Conservation (phyloP, 2,797 vertebrate genomes). For the Periparus ater region DNA sequence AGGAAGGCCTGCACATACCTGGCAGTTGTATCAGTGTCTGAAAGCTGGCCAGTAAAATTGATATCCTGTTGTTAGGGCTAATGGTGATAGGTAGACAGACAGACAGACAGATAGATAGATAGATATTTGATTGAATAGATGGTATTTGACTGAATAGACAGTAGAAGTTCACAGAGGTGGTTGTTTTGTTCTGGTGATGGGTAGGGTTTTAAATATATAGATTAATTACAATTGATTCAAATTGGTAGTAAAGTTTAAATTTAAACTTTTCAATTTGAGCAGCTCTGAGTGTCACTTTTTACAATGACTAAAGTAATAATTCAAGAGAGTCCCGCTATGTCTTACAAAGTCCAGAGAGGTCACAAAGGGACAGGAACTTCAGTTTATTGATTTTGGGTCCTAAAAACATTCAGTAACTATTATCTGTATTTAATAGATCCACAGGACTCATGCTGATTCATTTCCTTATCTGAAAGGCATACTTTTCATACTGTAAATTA, state of each 20-base stretch:
- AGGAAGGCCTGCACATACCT: not conserved
- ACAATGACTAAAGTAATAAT: not conserved
- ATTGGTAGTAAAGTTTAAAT: not conserved
- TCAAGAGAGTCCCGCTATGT: not conserved
- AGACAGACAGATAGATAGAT: not conserved
- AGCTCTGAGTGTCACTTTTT: not conserved
- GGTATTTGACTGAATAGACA: not conserved
- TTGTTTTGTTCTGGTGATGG: not conserved
- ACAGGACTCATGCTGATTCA: not conserved
- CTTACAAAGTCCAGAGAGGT: not conserved
- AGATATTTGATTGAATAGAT: not conserved
- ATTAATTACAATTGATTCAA: not conserved
- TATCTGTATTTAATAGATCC: conserved; percentile 15
- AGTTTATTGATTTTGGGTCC: not conserved
- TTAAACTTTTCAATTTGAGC: not conserved
- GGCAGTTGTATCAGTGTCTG: not conserved
- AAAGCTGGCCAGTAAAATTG: not conserved
- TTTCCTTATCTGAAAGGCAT: not conserved
- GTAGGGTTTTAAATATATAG: not conserved
- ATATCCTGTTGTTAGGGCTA: not conserved
- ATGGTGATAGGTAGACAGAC: not conserved
- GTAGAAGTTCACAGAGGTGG: not conserved
- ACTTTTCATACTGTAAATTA: not conserved
- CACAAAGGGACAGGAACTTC: not conserved
- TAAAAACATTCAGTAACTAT: not conserved